These are phyloP conservation scores for Sericinus montela DNA, from an alignment of 2,888 invertebrate genomes.

Conservation along the genomic window DNA sequence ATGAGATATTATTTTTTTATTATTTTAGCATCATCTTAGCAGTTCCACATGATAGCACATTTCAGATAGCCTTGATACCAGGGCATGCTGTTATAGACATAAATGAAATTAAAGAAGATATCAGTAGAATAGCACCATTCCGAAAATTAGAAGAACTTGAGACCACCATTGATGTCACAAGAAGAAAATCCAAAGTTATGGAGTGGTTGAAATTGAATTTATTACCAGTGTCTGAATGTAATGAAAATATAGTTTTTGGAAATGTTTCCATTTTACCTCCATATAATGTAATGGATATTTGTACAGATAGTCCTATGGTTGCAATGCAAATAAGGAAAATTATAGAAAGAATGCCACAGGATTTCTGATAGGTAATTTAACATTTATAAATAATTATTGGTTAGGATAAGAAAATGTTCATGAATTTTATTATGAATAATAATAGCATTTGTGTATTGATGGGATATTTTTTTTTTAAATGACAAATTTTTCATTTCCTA, in stretches of 20 bases:
- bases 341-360: constrained; percentile 53
- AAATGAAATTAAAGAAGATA: constrained; percentile 26
- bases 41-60: constrained; percentile 36
- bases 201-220: constrained; percentile 58
- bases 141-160: constrained; percentile 25
- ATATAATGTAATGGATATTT: constrained; percentile 48
- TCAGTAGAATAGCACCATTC: constrained; percentile 30
- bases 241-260: constrained; percentile 51
- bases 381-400: no score
- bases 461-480: no score
- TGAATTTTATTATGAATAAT: no score
- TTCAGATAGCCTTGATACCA: constrained; percentile 48
- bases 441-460: no score
- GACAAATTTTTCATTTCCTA: no score
- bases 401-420: no score
- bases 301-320: constrained; percentile 57
- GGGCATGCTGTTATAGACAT: constrained; percentile 54
- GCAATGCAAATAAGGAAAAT: constrained; percentile 53
- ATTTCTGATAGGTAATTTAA: neutral
- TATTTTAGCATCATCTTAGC: constrained; percentile 57
- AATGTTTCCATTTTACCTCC: constrained; percentile 54
- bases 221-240: constrained; percentile 47
- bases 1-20: constrained; percentile 5
- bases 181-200: constrained; percentile 44
- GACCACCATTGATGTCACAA: constrained; percentile 28